Evolutionary conservation across 2,113 vertebrate genomes (phyloP).

Genomic region (Zosterops japonicus): DNA sequence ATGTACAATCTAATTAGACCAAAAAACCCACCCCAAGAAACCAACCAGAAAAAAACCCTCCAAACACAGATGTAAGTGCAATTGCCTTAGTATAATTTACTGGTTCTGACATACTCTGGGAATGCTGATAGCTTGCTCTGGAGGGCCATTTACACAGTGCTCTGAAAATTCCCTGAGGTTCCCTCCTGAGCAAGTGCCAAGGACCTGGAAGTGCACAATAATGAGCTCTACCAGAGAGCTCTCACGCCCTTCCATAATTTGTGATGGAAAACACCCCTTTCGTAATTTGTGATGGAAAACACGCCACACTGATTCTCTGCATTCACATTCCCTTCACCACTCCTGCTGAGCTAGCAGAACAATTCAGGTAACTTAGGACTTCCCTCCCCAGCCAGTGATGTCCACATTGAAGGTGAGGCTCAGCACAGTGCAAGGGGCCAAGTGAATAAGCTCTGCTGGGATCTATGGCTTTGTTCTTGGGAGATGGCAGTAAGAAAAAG

Average conservation of each 20-base stretch:
- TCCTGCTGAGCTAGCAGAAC: not conserved
- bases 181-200: not conserved
- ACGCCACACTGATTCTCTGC: accelerated
- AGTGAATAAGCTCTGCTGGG: not conserved
- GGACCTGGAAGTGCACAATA: not conserved
- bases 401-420: accelerated
- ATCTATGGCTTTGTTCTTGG: not conserved
- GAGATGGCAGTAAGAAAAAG: not conserved
- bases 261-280: not conserved
- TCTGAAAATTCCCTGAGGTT: not conserved
- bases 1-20: not conserved
- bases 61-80: not conserved
- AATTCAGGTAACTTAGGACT: not conserved
- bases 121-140: not conserved
- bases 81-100: not conserved
- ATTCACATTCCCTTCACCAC: not conserved
- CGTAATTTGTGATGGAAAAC: not conserved
- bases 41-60: not conserved
- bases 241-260: not conserved
- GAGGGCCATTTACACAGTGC: not conserved
- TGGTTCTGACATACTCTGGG: not conserved
- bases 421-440: not conserved
- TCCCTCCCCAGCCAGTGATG: not conserved
- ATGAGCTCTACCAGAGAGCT: not conserved
- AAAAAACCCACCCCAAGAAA: accelerated